Conservation (phyloP, 2,113 vertebrate species). For the Clupea harengus region DNA sequence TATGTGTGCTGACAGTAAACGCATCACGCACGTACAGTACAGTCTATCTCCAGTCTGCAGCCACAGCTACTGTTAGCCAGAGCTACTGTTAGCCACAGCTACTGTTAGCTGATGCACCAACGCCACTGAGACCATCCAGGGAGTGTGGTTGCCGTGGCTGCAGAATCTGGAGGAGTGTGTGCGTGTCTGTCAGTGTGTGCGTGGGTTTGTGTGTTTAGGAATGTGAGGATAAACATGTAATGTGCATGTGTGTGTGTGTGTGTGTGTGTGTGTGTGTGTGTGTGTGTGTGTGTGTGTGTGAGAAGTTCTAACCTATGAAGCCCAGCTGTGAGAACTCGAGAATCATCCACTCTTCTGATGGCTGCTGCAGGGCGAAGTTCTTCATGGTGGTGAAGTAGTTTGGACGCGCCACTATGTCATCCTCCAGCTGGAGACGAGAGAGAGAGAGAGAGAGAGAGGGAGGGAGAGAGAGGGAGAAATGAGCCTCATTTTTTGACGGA, state of each 20-base stretch:
- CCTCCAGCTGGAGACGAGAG: constrained; percentile 82
- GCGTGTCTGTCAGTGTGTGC: not conserved
- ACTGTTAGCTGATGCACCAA: not conserved
- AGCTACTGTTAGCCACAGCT: not conserved
- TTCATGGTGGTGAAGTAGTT: constrained; percentile 99
- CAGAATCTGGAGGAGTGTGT: not conserved
- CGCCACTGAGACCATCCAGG: not conserved
- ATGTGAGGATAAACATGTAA: not conserved
- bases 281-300: not conserved
- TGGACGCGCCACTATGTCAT: constrained; percentile 95
- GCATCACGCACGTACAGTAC: not conserved
- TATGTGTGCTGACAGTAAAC: not conserved
- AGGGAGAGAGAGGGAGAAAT: too few relatives aligned
- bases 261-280: not conserved
- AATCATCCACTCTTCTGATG: constrained; percentile 98
- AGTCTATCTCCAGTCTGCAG: not conserved
- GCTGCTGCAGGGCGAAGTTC: constrained; percentile 98
- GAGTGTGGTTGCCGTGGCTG: not conserved
- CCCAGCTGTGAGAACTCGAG: constrained; percentile 98
- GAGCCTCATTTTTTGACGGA: too few relatives aligned
- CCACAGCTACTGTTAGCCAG: not conserved
- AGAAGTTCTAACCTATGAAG: constrained; percentile 82
- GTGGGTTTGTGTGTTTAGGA: not conserved
- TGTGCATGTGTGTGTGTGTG: not conserved
- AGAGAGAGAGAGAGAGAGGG: constrained; percentile 25